phyloP scores from a whole-genome alignment of 1,140 invertebrate genomes.

The Lasioglossum baleicum region DNA sequence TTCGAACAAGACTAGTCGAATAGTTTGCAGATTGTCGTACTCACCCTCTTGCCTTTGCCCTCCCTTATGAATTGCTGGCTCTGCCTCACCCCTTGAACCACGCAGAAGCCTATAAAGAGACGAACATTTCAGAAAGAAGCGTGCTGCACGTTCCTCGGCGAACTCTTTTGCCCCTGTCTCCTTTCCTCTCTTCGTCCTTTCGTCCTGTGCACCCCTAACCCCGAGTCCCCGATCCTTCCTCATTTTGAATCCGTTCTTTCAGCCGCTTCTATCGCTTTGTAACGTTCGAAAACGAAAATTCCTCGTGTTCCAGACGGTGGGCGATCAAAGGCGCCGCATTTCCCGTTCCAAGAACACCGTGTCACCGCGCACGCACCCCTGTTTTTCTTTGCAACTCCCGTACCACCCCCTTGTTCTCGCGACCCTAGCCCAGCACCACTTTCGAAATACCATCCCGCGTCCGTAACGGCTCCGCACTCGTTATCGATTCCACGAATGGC shows the following conservation, averaged over 20 bases:
- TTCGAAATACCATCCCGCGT: neutral
- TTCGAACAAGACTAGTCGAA: neutral
- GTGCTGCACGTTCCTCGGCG: slow-evolving; percentile 39
- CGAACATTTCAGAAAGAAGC: slow-evolving; percentile 55
- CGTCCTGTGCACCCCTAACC: neutral
- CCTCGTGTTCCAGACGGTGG: slow-evolving; percentile 19
- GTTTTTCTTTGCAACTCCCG: neutral
- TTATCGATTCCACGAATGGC: neutral
- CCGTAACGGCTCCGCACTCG: slow-evolving; percentile 1
- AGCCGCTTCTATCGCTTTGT: slow-evolving; percentile 26
- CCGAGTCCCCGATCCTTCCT: neutral
- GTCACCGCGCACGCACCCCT: neutral
- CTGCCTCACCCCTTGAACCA: slow-evolving; percentile 88
- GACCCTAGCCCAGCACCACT: no score
- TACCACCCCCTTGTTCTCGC: neutral
- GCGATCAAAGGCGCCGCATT: slow-evolving; percentile 34
- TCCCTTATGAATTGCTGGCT: slow-evolving; percentile 87
- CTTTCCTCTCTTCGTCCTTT: slow-evolving; percentile 8
- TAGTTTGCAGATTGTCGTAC: slow-evolving; percentile 67
- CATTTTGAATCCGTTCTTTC: slow-evolving; percentile 34
- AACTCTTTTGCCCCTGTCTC: slow-evolving; percentile 43
- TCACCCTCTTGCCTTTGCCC: slow-evolving; percentile 87
- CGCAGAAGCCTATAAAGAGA: slow-evolving; percentile 85
- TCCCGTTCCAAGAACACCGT: slow-evolving; percentile 18
- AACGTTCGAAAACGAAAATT: slow-evolving; percentile 44